These are phyloP conservation scores for Oreochromis niloticus DNA, from an alignment of 2,113 vertebrate species.

Conservation along the genomic window DNA sequence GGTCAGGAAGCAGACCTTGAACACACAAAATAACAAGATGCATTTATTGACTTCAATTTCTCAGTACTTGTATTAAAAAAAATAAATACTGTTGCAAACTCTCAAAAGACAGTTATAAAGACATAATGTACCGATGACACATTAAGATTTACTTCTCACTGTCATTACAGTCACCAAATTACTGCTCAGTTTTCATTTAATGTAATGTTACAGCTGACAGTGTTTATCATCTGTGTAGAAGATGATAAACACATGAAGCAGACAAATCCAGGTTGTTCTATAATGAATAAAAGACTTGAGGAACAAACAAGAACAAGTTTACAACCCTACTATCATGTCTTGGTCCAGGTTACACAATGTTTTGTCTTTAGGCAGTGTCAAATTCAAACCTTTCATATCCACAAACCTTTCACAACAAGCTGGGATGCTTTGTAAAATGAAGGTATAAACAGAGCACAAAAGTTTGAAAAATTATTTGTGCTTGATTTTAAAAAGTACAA, in stretches of 20 bases:
- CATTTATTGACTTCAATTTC: neutral
- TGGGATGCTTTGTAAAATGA: neutral
- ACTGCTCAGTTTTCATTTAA: neutral
- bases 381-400: neutral
- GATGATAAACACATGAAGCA: neutral
- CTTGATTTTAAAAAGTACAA: neutral
- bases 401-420: neutral
- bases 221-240: neutral
- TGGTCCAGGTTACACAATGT: neutral
- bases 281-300: neutral
- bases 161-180: neutral
- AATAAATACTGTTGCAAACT: neutral
- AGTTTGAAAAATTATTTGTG: neutral
- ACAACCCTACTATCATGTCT: neutral
- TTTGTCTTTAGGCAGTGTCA: neutral
- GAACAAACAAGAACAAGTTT: neutral
- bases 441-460: neutral
- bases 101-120: neutral
- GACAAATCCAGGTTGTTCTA: neutral
- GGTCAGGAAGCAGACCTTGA: constrained; percentile 93
- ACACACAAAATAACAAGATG: neutral
- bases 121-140: neutral
- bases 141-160: neutral
- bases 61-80: neutral
- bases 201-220: neutral